Base-by-base conservation (phyloP, 2,113 vertebrate species). In the Prionailurus viverrinus region DNA sequence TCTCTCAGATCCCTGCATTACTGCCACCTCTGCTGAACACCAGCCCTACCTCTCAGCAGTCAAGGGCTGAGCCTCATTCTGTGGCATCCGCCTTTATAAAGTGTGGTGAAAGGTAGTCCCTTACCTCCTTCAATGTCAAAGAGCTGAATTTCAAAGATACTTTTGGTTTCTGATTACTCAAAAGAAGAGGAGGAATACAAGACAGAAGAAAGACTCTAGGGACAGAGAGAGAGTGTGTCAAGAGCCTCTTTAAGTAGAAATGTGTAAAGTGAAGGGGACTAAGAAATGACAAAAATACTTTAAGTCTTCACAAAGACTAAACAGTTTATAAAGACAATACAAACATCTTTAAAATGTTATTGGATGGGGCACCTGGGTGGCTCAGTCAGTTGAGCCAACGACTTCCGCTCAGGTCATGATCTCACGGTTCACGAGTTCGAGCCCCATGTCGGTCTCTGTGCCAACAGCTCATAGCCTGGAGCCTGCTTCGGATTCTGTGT, bases 241-340 rank as follows among this genome's bases (percentile, higher is more conserved):
- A 93, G 90, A 96, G 51, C 51, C n/a, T 55, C 89, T 87, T 69
- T 63, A 93, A 71, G 39, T 14, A 76, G 74, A 93, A 93, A 87
- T 85, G 51, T 68, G 93, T 96, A 55, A 87, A 87, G n/a, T 74
- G 33, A 95, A 93, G 25, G 29, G 33, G 58, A 81, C 29, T 86
- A 89, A 85, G 33, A 85, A 86, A 82, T 45, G 80, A 90, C 85
- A 89, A 65, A 88, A 90, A 86, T 51, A 80, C 29, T 76, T 93
- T 31, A 53, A 78, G 39, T 76, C 66, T 95, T 93, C 66, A 41
- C 53, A 81, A 81, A 81, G 80, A 87, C n/a, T 51, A 66, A 76
- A 51, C 10, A n/a, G 33, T 86, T 89, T 86, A 68, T 93, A 90
- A 80, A 96, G 39, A 48, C 48, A 92, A 33, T n/a, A 94, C 39